phyloP scores from a whole-genome alignment of 2,888 invertebrate genomes.

The Lycophotia porphyrea region DNA sequence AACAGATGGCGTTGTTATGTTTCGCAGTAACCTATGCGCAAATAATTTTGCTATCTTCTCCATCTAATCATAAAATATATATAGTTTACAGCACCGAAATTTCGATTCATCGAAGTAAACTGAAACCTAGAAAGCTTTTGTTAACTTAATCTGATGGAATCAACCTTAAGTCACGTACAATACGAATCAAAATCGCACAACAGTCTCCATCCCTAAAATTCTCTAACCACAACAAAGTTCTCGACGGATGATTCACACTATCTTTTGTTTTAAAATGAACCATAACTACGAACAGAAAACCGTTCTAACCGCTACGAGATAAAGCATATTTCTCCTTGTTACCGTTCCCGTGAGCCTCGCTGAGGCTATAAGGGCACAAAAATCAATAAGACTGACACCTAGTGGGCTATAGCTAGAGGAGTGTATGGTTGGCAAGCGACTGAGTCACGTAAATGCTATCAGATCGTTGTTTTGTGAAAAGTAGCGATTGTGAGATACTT shows the following conservation, averaged over 20 bases:
- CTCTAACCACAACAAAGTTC: conserved; percentile 71
- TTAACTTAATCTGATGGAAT: not conserved
- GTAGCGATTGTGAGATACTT: conserved; percentile 69
- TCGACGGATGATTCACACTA: conserved; percentile 77
- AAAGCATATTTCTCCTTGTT: conserved; percentile 62
- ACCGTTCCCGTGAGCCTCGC: conserved; percentile 30
- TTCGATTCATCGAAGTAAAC: conserved; percentile 33
- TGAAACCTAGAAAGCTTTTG: conserved; percentile 49
- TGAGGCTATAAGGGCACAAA: conserved; percentile 71
- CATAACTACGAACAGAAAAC: conserved; percentile 50
- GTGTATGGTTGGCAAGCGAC: conserved; percentile 63
- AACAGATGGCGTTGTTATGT: conserved; percentile 75
- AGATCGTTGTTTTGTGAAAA: conserved; percentile 70
- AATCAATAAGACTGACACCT: conserved; percentile 76
- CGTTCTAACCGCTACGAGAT: conserved; percentile 32
- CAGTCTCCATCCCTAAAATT: conserved; percentile 62
- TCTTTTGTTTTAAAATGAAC: conserved; percentile 77
- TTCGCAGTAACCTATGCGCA: conserved; percentile 22
- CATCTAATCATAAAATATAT: conserved; percentile 28
- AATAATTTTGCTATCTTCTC: conserved; percentile 12
- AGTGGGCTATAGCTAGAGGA: conserved; percentile 61
- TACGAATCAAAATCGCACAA: conserved; percentile 50
- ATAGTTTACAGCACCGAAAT: conserved; percentile 31
- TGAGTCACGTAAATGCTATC: conserved; percentile 69
- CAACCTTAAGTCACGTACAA: conserved; percentile 14